phyloP scores from a whole-genome alignment of 2,797 vertebrate genomes.

The Chrosomus eos region DNA sequence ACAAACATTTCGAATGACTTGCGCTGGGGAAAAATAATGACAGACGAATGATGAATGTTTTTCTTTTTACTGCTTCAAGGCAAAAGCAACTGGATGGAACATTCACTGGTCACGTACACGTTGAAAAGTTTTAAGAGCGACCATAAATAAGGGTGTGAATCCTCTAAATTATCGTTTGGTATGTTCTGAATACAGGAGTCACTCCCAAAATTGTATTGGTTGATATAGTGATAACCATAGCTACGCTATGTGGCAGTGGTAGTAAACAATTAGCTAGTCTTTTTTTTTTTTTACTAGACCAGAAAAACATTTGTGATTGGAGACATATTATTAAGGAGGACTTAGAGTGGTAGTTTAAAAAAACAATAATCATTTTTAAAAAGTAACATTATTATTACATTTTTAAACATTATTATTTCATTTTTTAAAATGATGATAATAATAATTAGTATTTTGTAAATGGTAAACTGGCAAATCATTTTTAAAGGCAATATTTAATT shows the following conservation, averaged over 20 bases:
- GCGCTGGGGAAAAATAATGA: slow-evolving; percentile 21
- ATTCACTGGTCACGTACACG: not conserved
- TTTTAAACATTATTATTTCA: too few relatives aligned
- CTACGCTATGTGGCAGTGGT: not conserved
- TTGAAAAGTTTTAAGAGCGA: slow-evolving; percentile 14
- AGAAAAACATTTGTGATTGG: not conserved
- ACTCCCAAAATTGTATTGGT: slow-evolving; percentile 16
- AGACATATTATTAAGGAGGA: not conserved
- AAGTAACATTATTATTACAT: too few relatives aligned
- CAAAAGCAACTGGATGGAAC: slow-evolving; percentile 6
- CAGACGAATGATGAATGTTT: slow-evolving; percentile 30
- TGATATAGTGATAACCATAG: not conserved
- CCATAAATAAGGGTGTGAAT: slow-evolving; percentile 1
- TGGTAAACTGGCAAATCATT: not conserved
- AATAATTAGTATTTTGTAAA: not conserved
- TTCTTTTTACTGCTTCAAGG: slow-evolving; percentile 9
- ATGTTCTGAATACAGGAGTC: slow-evolving; percentile 14
- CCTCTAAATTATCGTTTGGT: not conserved
- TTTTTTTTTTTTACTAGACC: not conserved
- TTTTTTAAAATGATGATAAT: too few relatives aligned
- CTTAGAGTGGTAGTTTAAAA: not conserved
- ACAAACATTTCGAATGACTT: slow-evolving; percentile 35
- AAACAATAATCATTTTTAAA: too few relatives aligned
- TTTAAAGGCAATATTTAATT: not conserved
- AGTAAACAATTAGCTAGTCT: not conserved